Evolutionary conservation across 2,888 invertebrate species (phyloP), one percentile per base, ranked within the genome.

Genomic region (Caenorhabditis doughertyi): DNA sequence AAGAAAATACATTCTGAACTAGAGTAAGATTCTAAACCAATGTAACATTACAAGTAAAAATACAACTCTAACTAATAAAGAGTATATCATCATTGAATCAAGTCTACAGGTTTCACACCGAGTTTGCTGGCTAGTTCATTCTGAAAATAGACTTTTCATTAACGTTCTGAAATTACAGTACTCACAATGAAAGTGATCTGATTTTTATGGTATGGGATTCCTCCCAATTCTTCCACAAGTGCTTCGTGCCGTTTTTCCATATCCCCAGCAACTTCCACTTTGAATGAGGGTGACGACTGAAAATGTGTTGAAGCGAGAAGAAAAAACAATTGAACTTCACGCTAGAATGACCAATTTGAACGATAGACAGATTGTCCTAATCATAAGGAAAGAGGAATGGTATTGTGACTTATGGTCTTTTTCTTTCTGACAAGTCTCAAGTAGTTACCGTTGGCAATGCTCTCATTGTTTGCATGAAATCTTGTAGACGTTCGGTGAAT

Each of bases 121-220:
- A 88, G 70, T 23, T 85, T 73, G 25, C 67, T 70, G 8, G 87
- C 88, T 42, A 88, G 65, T n/a, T 86, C 84, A 65, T 85, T 81
- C 88, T 88, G 87, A 68, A 88, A 84, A 64, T n/a, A n/a, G n/a
- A n/a, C n/a, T 4, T 32, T 32, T 4, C 4, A 39, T 13, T 4
- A 39, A 39, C 9, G 11, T 39, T 39, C 16, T 39, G 39, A 39
- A 39, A 39, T 16, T 39, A 32, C 21, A 23, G 2, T 32, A n/a
- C 8, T 29, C 3, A 76, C 68, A 25, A 85, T 84, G 44, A 88
- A 87, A 9, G 72, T 58, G 27, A 89, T 87, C 67, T 90, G 90
- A 60, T 90, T 90, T 13, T 87, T 85, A 71, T 90, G 90, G 74
- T 90, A 90, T 21, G 90, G 90, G 23, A 90, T 90, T 53, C 90